Evolutionary conservation across 2,113 vertebrate species (phyloP), one percentile per base, ranked within the genome.

Genomic region (Amphilophus citrinellus): DNA sequence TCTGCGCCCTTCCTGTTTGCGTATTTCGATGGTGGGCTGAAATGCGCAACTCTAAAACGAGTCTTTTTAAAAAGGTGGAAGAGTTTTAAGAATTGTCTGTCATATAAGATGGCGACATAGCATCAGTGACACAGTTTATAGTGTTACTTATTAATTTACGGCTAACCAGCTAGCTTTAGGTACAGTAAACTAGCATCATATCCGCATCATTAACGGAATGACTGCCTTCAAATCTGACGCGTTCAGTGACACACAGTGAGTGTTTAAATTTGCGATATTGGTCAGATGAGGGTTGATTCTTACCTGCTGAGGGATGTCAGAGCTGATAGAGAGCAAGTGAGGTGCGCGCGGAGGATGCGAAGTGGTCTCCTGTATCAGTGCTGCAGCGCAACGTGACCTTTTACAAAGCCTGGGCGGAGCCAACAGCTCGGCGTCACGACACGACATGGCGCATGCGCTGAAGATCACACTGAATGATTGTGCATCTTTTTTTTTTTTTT

Each of bases 331-430:
- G 62, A 35, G 44, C 44, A 77, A 76, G n/a, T 79, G 53, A 37
- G 58, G 1, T 37, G n/a, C 14, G 27, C 10, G 4, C 13, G 17
- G 42, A 89, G 14, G 93, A 90, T 93, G 87, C 22, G 2, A 3
- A 37, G 50, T 13, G 50, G 85, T 87, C 90, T 91, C 60, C 84
- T 78, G 87, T 84, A 82, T 89, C 88, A 84, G 61, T 95, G 93
- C 94, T 92, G 96, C 96, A 96, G 89, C 87, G 95, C 94, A 94
- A 96, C 96, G 95, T 96, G 96, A 96, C 94, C 89, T 88, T 94
- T 91, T 88, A 91, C 61, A 89, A 93, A 93, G 24, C 24, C 81
- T 77, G 88, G 95, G 95, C 85, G 93, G 92, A 24, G 92, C 85
- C 20, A 6, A 8, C 4, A 1, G 13, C 59, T 3, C 14, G 2